These are phyloP conservation scores for Parazoanthus darwini DNA, from an alignment of 92 coral and sea anemone species.

Conservation along the genomic window DNA sequence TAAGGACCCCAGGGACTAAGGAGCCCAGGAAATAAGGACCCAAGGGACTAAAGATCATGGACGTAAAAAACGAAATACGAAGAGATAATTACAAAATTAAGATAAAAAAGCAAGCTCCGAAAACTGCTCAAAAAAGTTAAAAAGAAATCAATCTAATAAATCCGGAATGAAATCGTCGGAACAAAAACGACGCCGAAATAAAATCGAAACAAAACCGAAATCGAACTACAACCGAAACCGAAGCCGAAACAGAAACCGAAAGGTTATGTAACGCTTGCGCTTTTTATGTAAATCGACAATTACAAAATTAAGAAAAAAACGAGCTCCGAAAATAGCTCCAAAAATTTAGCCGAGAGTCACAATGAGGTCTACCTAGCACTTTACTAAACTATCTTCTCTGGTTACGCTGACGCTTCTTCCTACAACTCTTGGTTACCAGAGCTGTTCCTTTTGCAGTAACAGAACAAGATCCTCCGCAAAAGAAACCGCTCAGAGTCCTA, in stretches of 20 bases:
- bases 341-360: neutral
- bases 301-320: neutral
- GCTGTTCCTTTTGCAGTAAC: neutral
- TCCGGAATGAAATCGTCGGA: no score
- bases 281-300: neutral
- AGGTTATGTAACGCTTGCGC: neutral
- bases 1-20: no score
- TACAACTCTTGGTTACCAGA: neutral
- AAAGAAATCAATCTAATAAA: no score
- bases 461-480: neutral
- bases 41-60: no score
- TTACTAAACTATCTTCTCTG: no score
- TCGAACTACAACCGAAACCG: neutral
- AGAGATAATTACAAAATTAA: no score
- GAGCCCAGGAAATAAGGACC: no score
- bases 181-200: no score
- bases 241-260: neutral
- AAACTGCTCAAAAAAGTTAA: no score
- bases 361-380: neutral
- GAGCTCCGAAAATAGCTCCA: conserved; percentile 2
- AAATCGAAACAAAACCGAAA: neutral
- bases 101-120: no score
- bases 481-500: neutral
- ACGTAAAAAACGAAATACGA: no score
- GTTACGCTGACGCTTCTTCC: neutral